Evolutionary conservation across 2,888 invertebrate genomes (phyloP).

Genomic region (Sphecodes monilicornis): DNA sequence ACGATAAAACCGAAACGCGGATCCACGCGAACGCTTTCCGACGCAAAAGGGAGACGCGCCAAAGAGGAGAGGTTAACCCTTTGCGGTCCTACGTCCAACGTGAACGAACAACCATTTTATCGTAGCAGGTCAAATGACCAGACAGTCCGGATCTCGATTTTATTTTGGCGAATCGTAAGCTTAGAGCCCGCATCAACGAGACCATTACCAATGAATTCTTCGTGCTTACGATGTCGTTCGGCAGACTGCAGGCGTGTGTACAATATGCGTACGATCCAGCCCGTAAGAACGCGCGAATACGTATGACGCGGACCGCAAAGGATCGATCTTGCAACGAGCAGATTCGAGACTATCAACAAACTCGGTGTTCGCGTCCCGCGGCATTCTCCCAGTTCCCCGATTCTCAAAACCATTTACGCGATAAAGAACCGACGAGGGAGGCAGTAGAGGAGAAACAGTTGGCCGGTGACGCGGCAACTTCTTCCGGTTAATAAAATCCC

Average conservation of each 20-base stretch:
- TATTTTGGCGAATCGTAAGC: background rate
- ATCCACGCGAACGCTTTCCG: background rate
- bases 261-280: too few relatives aligned
- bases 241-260: too few relatives aligned
- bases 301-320: background rate
- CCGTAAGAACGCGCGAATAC: too few relatives aligned
- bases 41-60: too few relatives aligned
- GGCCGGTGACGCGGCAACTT: conserved; percentile 11
- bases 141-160: background rate
- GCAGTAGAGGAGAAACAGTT: conserved; percentile 4
- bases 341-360: background rate
- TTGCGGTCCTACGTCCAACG: background rate
- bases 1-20: background rate
- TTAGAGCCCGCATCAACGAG: too few relatives aligned
- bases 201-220: too few relatives aligned
- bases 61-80: background rate
- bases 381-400: background rate
- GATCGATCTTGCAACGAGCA: conserved; percentile 12
- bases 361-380: background rate
- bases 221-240: too few relatives aligned
- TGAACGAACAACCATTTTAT: too few relatives aligned
- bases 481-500: conserved; percentile 20
- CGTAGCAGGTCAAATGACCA: too few relatives aligned
- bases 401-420: conserved; percentile 18
- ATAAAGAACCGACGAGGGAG: background rate